Base-by-base conservation (phyloP, 2,888 invertebrate genomes). In the Volucella inanis region DNA sequence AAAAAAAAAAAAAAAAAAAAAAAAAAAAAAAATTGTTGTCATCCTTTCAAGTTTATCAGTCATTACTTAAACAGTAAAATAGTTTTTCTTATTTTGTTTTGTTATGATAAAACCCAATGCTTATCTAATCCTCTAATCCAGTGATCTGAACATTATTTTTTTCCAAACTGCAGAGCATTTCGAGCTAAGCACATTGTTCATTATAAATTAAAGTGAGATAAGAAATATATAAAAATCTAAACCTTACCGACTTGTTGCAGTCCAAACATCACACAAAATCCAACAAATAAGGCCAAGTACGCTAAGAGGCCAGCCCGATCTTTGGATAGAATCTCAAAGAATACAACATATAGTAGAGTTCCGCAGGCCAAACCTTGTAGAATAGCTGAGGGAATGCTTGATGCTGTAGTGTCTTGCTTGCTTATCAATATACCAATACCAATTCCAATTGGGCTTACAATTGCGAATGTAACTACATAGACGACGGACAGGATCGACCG, bases 341-440 rank as follows among this genome's bases (percentile, higher is more conserved):
- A 98, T n/a, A 98, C 98, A 14, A 99, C 97, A 92, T 98, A 99
- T 3, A 99, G 93, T 54, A 99, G 94, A 0, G 98, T 98, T 12
- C 98, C 99, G 57, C 97, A 95, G 0, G 98, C 98, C 78, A 98
- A 92, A 3, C 98, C 98, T 93, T 98, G 96, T 12, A 91, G 78
- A 41, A 95, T 93, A 52, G 95, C 95, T 0, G 95, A 95, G 14
- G 94, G 93, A 8, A 95, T 92, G 18, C 94, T 94, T 1, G 94
- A 93, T 0, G 94, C 94, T 0, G 94, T 92, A 0, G 94, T 93
- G 0, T 93, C 93, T 62, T 93, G 92, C 1, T 94, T 94, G 31
- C 94, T 94, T 50, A 96, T 92, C 2, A 94, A 90, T 81, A 96
- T 94, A 31, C 96, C 96, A 79, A 96, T 94, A 6, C 95, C 96